Evolutionary conservation across 2,888 invertebrate species (phyloP), one percentile per base, ranked within the genome.

Genomic region (Clostera curtula): DNA sequence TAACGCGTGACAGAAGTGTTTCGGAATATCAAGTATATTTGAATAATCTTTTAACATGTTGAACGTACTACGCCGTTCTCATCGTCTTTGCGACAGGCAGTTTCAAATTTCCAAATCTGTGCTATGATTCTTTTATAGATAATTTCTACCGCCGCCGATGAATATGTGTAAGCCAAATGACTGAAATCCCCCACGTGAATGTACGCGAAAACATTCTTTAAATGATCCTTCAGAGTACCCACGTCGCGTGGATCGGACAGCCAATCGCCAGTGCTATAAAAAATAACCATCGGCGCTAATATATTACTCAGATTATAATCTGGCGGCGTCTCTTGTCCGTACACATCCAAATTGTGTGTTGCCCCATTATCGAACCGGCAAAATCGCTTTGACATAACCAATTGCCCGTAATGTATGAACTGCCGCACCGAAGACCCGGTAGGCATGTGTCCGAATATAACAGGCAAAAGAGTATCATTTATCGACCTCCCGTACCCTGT

Each of bases 131-230:
- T 52, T 19, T 69, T 40, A 43, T 90, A 90, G 3, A 91, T 51
- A 12, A 84, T 45, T 6, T 57, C 61, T 6, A 83, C 73, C 0
- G 86, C 87, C 37, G 87, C 84, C 5, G 65, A 68, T 0, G 88
- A 90, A 77, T 87, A 90, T 21, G 89, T 49, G 39, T 87, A 91
- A 49, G 91, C 91, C 43, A 90, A 62, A 53, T 91, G 91, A 50
- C 86, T 88, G 37, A 88, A 91, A 20, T 84, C 62, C 0, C 80
- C 61, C 3, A 90, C 71, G 24, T 76, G 60, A 53, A 85, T 75
- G 27, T 66, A 73, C 0, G 73, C 75, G 1, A 74, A 52, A 0
- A 85, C 69, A 39, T 87, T 87, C 0, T 84, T 82, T n/a, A 91
- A 53, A 24, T 73, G 49, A 0, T 45, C 49, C 17, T 38, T 49